Evolutionary conservation across 2,797 vertebrate species (phyloP), one percentile per base, ranked within the genome.

Genomic region (Smutsia temminckii): DNA sequence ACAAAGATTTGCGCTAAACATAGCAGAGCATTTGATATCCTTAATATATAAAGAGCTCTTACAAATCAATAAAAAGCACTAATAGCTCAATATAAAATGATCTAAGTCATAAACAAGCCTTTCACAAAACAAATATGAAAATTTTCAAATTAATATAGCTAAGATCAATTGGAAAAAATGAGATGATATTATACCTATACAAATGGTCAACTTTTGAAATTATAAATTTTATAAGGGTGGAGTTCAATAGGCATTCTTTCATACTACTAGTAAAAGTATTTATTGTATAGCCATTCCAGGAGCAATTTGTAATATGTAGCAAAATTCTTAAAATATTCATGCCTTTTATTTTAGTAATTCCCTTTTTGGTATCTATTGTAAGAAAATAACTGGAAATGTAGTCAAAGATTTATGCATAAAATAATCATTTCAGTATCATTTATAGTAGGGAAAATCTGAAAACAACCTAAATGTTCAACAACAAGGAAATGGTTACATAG

Each of bases 1-100:
- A 83, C 78, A 94, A 96, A 94, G n/a, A 94, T 94, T 93, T 93
- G 3, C 34, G 83, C 37, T 90, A 88, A 93, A 93, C 13, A 32
- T 29, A 69, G n/a, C 8, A 83, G 57, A 91, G 91, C 3, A 49
- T 79, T 49, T 83, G 51, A 74, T 25, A 49, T 34, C 42, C 40
- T 87, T 95, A 75, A 96, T 92, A 94, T 93, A 25, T 94, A 96
- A 96, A 95, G 77, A 97, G 89, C 12, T 37, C 53, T 93, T 96
- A 79, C 4, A 96, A 96, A 94, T 97, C 85, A 97, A 95, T 94
- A 85, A 87, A 95, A 93, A 91, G 25, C 32, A 78, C 29, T 85
- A 75, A 88, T 66, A 55, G 8, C 21, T 93, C 57, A 72, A 71
- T 93, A 34, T 93, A 74, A 94, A 96, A 81, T 93, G 32, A 63